Conservation (phyloP, 2,888 invertebrate genomes). For the Synergus gifuensis region DNA sequence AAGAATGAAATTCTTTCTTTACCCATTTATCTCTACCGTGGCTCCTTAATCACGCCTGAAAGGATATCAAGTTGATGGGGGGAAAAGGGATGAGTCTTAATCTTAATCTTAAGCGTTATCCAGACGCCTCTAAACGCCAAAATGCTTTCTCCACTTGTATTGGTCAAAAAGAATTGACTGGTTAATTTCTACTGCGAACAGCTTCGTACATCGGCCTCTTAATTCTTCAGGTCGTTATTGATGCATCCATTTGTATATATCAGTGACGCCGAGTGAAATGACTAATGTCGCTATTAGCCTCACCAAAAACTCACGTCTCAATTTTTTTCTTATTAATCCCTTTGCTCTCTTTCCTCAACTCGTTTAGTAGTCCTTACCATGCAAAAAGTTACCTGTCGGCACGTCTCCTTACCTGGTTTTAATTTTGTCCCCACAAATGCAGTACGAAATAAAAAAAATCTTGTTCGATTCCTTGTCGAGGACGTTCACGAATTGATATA, state of each 20-base stretch:
- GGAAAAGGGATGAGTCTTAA: slow-evolving; percentile 51
- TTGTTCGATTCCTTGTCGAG: neutral
- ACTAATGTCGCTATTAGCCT: slow-evolving; percentile 74
- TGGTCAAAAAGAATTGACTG: slow-evolving; percentile 55
- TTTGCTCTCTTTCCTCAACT: slow-evolving; percentile 26
- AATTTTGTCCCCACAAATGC: neutral
- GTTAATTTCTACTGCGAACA: slow-evolving; percentile 50
- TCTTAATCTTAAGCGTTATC: slow-evolving; percentile 63
- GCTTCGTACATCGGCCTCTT: slow-evolving; percentile 43
- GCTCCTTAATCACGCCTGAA: slow-evolving; percentile 53
- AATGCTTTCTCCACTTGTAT: slow-evolving; percentile 55
- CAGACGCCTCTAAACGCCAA: slow-evolving; percentile 61
- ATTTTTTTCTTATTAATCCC: slow-evolving; percentile 13
- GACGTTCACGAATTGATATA: neutral
- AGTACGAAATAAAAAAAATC: slow-evolving; percentile 6
- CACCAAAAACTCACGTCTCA: slow-evolving; percentile 64
- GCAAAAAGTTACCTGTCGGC: neutral
- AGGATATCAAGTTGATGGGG: slow-evolving; percentile 11
- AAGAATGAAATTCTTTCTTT: slow-evolving; percentile 59
- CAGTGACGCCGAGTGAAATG: slow-evolving; percentile 70
- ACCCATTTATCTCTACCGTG: slow-evolving; percentile 58
- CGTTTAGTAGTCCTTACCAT: slow-evolving; percentile 8
- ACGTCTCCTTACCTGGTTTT: neutral
- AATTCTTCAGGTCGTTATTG: slow-evolving; percentile 64
- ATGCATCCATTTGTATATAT: slow-evolving; percentile 75